These are phyloP conservation scores for Clupea harengus DNA, from an alignment of 2,113 vertebrate species.

Conservation along the genomic window DNA sequence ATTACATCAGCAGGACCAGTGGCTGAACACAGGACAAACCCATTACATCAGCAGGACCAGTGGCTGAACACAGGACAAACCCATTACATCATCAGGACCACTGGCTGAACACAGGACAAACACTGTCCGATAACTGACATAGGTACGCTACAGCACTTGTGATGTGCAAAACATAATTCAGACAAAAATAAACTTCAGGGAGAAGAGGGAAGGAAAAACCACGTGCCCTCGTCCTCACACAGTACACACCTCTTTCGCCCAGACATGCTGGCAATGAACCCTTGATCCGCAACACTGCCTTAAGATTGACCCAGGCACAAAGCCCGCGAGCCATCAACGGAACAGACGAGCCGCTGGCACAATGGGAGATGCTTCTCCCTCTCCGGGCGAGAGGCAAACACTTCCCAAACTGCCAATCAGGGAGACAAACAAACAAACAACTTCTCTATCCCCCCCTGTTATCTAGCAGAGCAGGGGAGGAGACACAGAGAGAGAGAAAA, in stretches of 20 bases:
- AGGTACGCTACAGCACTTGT: no score
- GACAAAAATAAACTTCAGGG: not conserved
- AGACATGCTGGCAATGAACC: not conserved
- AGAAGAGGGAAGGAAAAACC: not conserved
- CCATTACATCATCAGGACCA: no score
- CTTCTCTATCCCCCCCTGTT: not conserved
- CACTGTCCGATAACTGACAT: no score
- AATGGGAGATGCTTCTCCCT: not conserved
- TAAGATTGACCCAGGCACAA: not conserved
- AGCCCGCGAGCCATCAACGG: not conserved
- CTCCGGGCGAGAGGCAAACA: not conserved
- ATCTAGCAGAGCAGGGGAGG: not conserved
- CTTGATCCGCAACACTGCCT: not conserved
- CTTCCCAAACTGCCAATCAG: not conserved
- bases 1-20: no score
- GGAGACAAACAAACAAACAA: not conserved
- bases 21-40: no score
- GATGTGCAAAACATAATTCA: not conserved
- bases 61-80: no score
- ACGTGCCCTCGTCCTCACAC: not conserved
- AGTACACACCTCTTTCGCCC: not conserved
- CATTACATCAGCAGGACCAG: no score
- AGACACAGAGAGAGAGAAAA: constrained; percentile 19
- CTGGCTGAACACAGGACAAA: no score
- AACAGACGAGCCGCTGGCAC: not conserved